phyloP scores from a whole-genome alignment of 1,140 invertebrate species.

The Drosophila repleta region DNA sequence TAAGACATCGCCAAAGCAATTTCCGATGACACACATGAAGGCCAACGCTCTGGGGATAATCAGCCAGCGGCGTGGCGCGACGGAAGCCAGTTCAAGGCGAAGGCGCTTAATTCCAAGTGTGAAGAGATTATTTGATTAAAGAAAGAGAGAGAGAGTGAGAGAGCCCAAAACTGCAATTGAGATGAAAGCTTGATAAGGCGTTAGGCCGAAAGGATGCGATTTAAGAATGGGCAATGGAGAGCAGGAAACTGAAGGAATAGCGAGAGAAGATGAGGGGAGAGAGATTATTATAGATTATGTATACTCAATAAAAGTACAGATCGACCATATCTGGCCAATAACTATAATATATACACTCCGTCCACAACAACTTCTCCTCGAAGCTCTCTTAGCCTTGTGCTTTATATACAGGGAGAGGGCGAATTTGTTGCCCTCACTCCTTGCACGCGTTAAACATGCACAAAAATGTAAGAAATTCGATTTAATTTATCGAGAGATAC shows the following conservation, averaged over 20 bases:
- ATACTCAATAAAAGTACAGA: too few relatives aligned
- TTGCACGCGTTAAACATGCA: constrained; percentile 66
- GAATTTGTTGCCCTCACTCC: constrained; percentile 37
- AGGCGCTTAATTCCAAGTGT: constrained; percentile 53
- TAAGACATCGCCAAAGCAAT: constrained; percentile 61
- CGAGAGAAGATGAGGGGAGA: too few relatives aligned
- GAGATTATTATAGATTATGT: too few relatives aligned
- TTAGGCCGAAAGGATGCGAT: constrained; percentile 10
- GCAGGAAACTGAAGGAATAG: too few relatives aligned
- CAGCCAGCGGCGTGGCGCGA: constrained; percentile 33
- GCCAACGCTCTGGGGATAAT: constrained; percentile 60
- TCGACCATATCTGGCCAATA: too few relatives aligned
- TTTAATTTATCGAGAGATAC: constrained; percentile 71
- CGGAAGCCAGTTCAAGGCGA: constrained; percentile 40
- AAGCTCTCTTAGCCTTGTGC: neutral
- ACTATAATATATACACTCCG: too few relatives aligned
- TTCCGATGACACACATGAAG: constrained; percentile 77
- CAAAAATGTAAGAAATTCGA: constrained; percentile 72
- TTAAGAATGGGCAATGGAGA: too few relatives aligned
- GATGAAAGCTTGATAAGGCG: constrained; percentile 33
- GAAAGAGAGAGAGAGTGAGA: too few relatives aligned
- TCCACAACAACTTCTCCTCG: too few relatives aligned
- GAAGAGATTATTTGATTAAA: constrained; percentile 55
- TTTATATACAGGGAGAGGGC: neutral
- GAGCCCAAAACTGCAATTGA: constrained; percentile 28